phyloP scores from a whole-genome alignment of 2,113 vertebrate species.

The Chaenogobius annularis region DNA sequence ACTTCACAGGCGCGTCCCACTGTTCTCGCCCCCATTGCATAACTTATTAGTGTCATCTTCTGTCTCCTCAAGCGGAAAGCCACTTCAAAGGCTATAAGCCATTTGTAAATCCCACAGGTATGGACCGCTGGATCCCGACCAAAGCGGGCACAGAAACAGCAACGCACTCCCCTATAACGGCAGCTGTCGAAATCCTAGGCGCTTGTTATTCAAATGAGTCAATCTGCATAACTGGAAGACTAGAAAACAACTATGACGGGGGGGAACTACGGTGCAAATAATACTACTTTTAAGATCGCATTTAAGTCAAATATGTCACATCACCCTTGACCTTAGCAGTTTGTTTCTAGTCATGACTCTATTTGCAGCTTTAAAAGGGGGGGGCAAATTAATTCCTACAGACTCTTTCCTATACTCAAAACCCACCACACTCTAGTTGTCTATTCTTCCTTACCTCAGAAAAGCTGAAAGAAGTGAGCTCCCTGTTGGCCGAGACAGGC shows the following conservation, averaged over 20 bases:
- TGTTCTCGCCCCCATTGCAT: slow-evolving; percentile 12
- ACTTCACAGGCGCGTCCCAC: background rate
- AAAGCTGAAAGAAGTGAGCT: slow-evolving; percentile 80
- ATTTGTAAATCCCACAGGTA: slow-evolving; percentile 63
- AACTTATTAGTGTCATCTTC: slow-evolving; percentile 36
- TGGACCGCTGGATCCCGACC: slow-evolving; percentile 26
- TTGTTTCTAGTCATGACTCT: slow-evolving; percentile 16
- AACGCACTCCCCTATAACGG: slow-evolving; percentile 16
- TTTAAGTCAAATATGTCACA: background rate
- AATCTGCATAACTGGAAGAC: background rate
- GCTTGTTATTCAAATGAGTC: background rate
- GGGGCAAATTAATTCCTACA: slow-evolving; percentile 30
- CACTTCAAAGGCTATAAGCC: slow-evolving; percentile 48
- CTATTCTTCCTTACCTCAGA: slow-evolving; percentile 81
- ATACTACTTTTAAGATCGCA: background rate
- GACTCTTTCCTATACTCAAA: background rate
- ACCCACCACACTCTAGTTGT: slow-evolving; percentile 13
- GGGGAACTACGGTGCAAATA: background rate
- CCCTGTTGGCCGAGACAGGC: slow-evolving; percentile 78
- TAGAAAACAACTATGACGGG: too few species aligned
- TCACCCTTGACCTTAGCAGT: slow-evolving; percentile 13
- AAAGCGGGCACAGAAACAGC: slow-evolving; percentile 40
- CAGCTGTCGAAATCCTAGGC: background rate
- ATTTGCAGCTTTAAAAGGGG: background rate
- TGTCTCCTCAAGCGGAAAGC: slow-evolving; percentile 39